Evolutionary conservation across 2,113 vertebrate genomes (phyloP).

Genomic region (Oryzias celebensis): DNA sequence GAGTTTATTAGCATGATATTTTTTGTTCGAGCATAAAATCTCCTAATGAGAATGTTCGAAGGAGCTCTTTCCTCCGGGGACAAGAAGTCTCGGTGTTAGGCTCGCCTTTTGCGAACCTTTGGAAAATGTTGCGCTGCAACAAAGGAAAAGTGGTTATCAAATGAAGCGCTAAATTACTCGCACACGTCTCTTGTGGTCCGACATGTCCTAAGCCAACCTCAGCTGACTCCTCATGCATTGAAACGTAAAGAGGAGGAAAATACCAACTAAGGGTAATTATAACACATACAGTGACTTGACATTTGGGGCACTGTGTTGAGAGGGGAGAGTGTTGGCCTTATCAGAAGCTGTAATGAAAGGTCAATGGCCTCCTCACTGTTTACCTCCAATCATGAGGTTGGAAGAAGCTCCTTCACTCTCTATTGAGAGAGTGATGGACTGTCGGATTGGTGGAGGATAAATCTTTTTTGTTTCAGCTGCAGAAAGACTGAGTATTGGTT

Average conservation of each 20-base stretch:
- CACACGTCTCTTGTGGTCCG: conserved; percentile 35
- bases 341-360: conserved; percentile 77
- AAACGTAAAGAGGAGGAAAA: conserved; percentile 70
- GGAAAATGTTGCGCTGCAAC: conserved; percentile 25
- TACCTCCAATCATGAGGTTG: conserved; percentile 71
- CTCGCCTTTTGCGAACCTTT: conserved; percentile 38
- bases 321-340: conserved; percentile 74
- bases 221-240: conserved; percentile 58
- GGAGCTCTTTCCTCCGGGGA: conserved; percentile 62
- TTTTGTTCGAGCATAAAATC: conserved; percentile 72
- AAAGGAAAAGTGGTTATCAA: background rate
- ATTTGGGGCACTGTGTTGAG: conserved; percentile 70
- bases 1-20: conserved; percentile 77
- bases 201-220: conserved; percentile 56
- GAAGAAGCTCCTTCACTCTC: conserved; percentile 59
- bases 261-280: conserved; percentile 68
- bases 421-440: conserved; percentile 44
- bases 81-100: conserved; percentile 46
- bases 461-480: background rate
- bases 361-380: conserved; percentile 74
- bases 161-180: conserved; percentile 44
- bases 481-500: background rate
- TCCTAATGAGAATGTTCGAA: conserved; percentile 72
- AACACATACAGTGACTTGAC: conserved; percentile 78
- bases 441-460: conserved; percentile 38